These are phyloP conservation scores for Sciurus carolinensis DNA, from an alignment of 2,797 vertebrate species.

Conservation along the genomic window DNA sequence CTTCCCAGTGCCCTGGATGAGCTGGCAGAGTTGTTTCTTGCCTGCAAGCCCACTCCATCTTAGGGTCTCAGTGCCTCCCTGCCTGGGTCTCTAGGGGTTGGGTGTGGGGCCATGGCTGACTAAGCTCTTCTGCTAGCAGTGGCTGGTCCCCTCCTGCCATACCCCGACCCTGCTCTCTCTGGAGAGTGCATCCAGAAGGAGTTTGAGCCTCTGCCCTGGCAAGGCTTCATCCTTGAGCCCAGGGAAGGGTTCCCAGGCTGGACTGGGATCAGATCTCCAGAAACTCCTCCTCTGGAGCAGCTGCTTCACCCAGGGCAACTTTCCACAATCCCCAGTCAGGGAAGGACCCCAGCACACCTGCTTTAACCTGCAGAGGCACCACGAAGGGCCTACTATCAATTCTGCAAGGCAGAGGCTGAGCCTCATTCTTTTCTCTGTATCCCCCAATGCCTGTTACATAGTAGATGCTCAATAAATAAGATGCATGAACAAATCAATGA, in stretches of 20 bases:
- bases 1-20: not conserved
- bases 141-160: not conserved
- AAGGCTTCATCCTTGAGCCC: not conserved
- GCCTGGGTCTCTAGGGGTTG: not conserved
- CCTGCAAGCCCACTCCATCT: not conserved
- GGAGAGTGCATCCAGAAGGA: not conserved
- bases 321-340: not conserved
- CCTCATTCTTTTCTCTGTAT: not conserved
- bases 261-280: too few relatives aligned
- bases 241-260: not conserved
- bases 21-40: not conserved
- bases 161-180: not conserved
- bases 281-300: not conserved
- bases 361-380: not conserved
- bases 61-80: not conserved
- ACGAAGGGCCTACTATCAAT: not conserved
- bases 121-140: not conserved
- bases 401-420: not conserved
- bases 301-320: not conserved
- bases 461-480: not conserved
- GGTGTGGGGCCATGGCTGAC: fast-evolving
- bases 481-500: not conserved
- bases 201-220: not conserved
- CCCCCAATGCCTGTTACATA: not conserved
- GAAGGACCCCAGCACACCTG: not conserved